Percentiles rank a stretch among this genome's conserved stretches.
Evolutionary conservation across 2,888 invertebrate genomes (phyloP).

Genomic region (Drosophila fulvimacula): DNA sequence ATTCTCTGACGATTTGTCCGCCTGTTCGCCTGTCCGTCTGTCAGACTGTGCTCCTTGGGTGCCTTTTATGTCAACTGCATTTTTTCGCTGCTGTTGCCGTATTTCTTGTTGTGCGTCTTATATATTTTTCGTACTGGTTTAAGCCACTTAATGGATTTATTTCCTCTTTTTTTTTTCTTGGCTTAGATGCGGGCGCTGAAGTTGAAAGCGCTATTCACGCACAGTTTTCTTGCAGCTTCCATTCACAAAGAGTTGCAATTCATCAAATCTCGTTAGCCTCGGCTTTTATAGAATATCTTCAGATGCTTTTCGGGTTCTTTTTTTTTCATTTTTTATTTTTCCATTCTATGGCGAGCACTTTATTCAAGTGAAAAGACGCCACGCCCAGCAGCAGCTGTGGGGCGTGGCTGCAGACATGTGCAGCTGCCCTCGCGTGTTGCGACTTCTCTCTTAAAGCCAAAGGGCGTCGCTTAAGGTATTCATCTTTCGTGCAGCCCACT

Average conservation of each 20-base stretch:
- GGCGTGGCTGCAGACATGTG: slow-evolving; percentile 4
- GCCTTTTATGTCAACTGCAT: slow-evolving; percentile 76
- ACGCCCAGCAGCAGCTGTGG: slow-evolving; percentile 39
- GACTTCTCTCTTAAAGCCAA: slow-evolving; percentile 27
- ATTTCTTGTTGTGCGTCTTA: slow-evolving; percentile 44
- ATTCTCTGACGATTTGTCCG: background rate
- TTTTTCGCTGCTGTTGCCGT: slow-evolving; percentile 60
- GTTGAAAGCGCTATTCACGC: slow-evolving; percentile 61
- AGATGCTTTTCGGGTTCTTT: slow-evolving; percentile 56
- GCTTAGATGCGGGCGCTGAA: slow-evolving; percentile 14
- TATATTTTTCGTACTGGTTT: slow-evolving; percentile 46
- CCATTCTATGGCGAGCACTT: slow-evolving; percentile 40
- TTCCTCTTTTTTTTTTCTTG: slow-evolving; percentile 49
- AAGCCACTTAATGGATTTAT: slow-evolving; percentile 75
- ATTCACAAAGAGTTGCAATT: slow-evolving; percentile 78
- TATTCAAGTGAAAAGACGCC: slow-evolving; percentile 51
- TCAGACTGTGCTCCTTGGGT: slow-evolving; percentile 11
- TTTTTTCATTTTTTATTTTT: too few relatives aligned
- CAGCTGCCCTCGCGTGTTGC: slow-evolving; percentile 1
- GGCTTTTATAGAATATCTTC: slow-evolving; percentile 79
- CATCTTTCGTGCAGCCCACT: background rate
- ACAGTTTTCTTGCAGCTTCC: slow-evolving; percentile 70
- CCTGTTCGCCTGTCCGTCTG: background rate
- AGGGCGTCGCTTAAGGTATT: slow-evolving; percentile 15
- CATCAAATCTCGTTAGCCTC: slow-evolving; percentile 78